Percentiles rank a stretch among this genome's conserved stretches.
These are phyloP conservation scores for Camptogramma bilineatum DNA, from an alignment of 2,888 invertebrate species.

Conservation along the genomic window DNA sequence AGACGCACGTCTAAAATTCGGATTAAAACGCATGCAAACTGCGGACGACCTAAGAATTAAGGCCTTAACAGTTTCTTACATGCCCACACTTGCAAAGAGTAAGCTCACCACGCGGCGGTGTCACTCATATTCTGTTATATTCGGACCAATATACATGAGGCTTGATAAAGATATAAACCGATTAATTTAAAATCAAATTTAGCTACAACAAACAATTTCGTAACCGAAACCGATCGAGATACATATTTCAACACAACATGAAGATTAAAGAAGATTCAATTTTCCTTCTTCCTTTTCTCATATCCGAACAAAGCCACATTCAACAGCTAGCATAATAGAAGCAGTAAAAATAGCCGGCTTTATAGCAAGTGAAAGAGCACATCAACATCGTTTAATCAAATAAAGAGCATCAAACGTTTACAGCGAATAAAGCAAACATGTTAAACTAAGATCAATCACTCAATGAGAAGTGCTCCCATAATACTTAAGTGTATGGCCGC, in stretches of 20 bases:
- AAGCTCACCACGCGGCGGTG: too few relatives aligned
- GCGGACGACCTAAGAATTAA: too few relatives aligned
- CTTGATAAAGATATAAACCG: too few relatives aligned
- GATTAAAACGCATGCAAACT: too few relatives aligned
- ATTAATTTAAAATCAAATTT: background rate
- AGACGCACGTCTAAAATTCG: too few relatives aligned
- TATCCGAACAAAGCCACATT: constrained; percentile 16
- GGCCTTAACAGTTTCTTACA: too few relatives aligned
- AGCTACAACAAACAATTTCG: background rate
- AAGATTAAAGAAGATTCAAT: background rate
- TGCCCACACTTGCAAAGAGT: too few relatives aligned
- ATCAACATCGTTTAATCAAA: constrained; percentile 61
- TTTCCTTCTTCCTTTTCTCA: background rate
- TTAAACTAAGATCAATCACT: constrained; percentile 63
- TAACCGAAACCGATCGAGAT: background rate
- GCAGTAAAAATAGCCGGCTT: constrained; percentile 34
- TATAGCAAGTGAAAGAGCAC: constrained; percentile 29
- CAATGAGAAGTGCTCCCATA: constrained; percentile 53
- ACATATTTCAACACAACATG: background rate
- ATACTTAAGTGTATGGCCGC: constrained; percentile 50
- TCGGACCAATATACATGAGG: too few relatives aligned
- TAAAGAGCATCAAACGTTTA: constrained; percentile 54
- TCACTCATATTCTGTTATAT: too few relatives aligned
- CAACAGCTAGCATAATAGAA: constrained; percentile 10
- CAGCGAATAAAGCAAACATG: constrained; percentile 54